Conservation (phyloP, 2,797 vertebrate species). For the Sebastes variabilis region DNA sequence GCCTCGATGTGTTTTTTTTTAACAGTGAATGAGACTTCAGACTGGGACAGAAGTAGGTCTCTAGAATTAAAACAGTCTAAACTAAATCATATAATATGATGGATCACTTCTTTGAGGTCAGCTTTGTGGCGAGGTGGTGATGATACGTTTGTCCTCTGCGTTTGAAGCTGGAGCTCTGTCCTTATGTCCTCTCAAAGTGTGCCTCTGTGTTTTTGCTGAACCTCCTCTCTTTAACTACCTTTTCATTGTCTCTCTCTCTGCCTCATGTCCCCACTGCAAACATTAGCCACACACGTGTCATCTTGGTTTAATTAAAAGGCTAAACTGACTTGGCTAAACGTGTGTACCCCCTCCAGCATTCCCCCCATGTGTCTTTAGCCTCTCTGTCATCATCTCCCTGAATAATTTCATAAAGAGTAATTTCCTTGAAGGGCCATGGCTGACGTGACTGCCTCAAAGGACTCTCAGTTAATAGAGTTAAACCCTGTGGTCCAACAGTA, state of each 20-base stretch:
- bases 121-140: constrained; percentile 30
- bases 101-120: constrained; percentile 19
- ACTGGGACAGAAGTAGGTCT: background rate
- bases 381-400: constrained; percentile 25
- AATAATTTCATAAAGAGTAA: constrained; percentile 30
- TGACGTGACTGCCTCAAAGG: constrained; percentile 48
- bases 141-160: constrained; percentile 27
- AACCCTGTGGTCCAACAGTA: constrained; percentile 36
- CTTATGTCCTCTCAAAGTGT: constrained; percentile 55
- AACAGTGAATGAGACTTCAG: background rate
- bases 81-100: constrained; percentile 2
- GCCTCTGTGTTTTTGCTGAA: constrained; percentile 41
- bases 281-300: constrained; percentile 46
- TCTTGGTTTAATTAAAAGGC: constrained; percentile 60
- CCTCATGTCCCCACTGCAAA: constrained; percentile 43
- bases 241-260: constrained; percentile 45
- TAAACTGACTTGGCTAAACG: background rate
- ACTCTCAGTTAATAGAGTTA: constrained; percentile 64
- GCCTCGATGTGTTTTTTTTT: background rate
- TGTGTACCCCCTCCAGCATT: fast-evolving
- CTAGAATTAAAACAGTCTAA: background rate
- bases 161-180: constrained; percentile 49
- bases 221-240: constrained; percentile 32
- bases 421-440: constrained; percentile 42
- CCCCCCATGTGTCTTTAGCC: background rate